phyloP scores from a whole-genome alignment of 2,113 vertebrate genomes.

The Vicugna pacos region DNA sequence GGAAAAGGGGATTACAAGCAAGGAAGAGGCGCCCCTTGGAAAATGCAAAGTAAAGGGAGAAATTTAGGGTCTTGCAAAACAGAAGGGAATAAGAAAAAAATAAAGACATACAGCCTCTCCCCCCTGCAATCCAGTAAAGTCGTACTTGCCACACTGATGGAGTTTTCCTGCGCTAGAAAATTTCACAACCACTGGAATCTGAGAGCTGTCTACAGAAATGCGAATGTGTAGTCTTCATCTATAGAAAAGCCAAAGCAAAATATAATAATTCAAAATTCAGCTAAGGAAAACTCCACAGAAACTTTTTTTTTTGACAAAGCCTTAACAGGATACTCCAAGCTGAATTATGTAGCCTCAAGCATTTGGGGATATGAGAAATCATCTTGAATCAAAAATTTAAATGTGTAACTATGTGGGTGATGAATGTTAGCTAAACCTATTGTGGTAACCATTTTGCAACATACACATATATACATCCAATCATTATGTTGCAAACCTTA shows the following conservation, averaged over 20 bases:
- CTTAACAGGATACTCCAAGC: background rate
- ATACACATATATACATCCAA: too few relatives aligned
- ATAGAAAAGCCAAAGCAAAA: background rate
- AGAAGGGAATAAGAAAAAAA: background rate
- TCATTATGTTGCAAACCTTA: too few relatives aligned
- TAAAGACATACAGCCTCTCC: background rate
- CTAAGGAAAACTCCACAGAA: background rate
- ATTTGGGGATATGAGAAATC: background rate
- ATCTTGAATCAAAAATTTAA: background rate
- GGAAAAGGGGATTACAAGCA: background rate
- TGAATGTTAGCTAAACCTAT: too few relatives aligned
- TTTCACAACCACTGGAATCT: background rate
- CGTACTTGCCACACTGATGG: background rate
- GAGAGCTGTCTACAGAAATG: background rate
- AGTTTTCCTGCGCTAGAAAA: background rate
- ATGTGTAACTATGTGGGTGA: background rate
- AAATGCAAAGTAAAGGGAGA: background rate
- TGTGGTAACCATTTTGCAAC: too few relatives aligned
- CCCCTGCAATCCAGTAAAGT: background rate
- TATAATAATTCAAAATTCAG: background rate
- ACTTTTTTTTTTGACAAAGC: too few relatives aligned
- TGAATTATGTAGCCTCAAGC: slow-evolving; percentile 2
- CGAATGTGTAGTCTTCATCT: too few relatives aligned
- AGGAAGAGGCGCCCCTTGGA: background rate
- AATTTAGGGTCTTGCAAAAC: background rate